Conservation (phyloP, 2,888 invertebrate species). For the Thymelicus sylvestris region DNA sequence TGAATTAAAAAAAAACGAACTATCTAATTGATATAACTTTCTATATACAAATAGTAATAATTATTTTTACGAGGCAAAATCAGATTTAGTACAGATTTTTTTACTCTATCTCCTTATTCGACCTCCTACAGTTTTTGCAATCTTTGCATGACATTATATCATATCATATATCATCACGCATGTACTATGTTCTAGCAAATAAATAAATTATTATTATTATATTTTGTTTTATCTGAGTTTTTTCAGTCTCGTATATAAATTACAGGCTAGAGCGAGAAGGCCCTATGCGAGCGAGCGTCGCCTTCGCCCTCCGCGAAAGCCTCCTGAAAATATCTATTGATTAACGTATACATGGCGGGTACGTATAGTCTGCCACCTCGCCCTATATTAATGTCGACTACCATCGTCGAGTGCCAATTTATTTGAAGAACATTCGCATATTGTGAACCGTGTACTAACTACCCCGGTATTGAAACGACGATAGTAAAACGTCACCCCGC, state of each 20-base stretch:
- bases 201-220: too few relatives aligned
- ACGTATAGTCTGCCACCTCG: conserved; percentile 70
- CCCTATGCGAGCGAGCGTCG: conserved; percentile 59
- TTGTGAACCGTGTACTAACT: conserved; percentile 39
- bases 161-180: too few relatives aligned
- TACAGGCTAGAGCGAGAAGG: conserved; percentile 71
- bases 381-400: conserved; percentile 72
- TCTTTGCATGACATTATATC: too few relatives aligned
- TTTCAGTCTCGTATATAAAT: conserved; percentile 67
- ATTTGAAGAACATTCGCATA: conserved; percentile 72
- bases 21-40: too few relatives aligned
- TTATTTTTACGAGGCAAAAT: too few relatives aligned
- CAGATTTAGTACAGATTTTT: too few relatives aligned
- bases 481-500: conserved; percentile 9
- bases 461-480: conserved; percentile 16
- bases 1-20: too few relatives aligned
- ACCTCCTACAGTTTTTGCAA: too few relatives aligned
- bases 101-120: too few relatives aligned
- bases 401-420: conserved; percentile 78
- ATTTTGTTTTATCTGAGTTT: conserved; percentile 50
- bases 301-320: conserved; percentile 77
- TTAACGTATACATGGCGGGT: conserved; percentile 80
- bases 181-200: too few relatives aligned
- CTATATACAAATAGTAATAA: too few relatives aligned
- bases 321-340: conserved; percentile 85